phyloP scores from a whole-genome alignment of 1,140 invertebrate species.

The Stenopsyche tienmushanensis region DNA sequence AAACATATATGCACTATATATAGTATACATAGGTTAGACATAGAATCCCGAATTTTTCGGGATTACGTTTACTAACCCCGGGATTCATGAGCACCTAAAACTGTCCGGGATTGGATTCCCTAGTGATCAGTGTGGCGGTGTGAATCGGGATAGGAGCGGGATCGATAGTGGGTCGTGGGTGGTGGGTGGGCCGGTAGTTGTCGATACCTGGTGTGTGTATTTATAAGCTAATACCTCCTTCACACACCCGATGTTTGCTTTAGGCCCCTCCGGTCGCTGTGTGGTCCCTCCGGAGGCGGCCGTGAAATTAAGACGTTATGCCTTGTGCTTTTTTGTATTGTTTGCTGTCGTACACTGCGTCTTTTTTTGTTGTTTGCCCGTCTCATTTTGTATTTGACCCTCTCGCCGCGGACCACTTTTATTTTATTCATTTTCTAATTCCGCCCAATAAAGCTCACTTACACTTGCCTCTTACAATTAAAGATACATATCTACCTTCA shows the following conservation, averaged over 20 bases:
- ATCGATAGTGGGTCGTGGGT: background rate
- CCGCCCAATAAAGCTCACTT: background rate
- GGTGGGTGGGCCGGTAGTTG: background rate
- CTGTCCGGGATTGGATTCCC: background rate
- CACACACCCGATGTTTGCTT: slow-evolving; percentile 24
- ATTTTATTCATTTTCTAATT: background rate
- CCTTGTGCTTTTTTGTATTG: slow-evolving; percentile 13
- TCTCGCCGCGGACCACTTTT: background rate
- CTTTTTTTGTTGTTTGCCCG: slow-evolving; percentile 13
- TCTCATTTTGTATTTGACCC: background rate
- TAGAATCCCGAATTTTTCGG: too few relatives aligned
- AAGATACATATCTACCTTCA: background rate
- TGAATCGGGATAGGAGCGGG: too few relatives aligned
- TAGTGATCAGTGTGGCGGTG: too few relatives aligned
- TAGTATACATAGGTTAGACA: too few relatives aligned
- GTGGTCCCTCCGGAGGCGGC: slow-evolving; percentile 29
- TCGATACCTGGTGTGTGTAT: slow-evolving; percentile 10
- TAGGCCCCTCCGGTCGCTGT: slow-evolving; percentile 12
- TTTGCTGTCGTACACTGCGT: slow-evolving; percentile 8
- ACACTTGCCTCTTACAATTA: background rate
- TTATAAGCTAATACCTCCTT: slow-evolving; percentile 14
- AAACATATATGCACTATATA: too few relatives aligned
- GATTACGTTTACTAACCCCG: too few relatives aligned
- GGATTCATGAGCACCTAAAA: background rate
- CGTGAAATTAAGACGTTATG: slow-evolving; percentile 31